phyloP scores from a whole-genome alignment of 2,113 vertebrate species.

The Stegastes partitus region DNA sequence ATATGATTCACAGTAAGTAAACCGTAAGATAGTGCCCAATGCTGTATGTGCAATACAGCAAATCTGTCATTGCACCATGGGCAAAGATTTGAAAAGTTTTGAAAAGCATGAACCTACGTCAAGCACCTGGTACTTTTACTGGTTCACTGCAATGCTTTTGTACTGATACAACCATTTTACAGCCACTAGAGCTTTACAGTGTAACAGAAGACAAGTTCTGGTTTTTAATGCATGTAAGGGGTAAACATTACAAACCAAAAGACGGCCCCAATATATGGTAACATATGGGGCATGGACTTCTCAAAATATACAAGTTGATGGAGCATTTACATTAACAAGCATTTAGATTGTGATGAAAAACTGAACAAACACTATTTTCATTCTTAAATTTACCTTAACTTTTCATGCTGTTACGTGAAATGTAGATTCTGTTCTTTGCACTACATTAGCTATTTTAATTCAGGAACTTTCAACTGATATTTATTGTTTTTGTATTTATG shows the following conservation, averaged over 20 bases:
- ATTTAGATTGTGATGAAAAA: too few relatives aligned
- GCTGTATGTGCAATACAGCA: conserved; percentile 1
- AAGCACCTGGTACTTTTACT: background rate
- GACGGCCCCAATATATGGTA: background rate
- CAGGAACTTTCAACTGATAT: too few relatives aligned
- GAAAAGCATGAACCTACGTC: conserved; percentile 6
- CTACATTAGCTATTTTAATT: too few relatives aligned
- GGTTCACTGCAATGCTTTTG: conserved; percentile 6
- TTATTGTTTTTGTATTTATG: too few relatives aligned
- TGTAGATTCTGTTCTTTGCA: too few relatives aligned
- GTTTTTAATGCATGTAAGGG: background rate
- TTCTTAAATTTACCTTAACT: too few relatives aligned
- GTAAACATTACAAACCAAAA: background rate
- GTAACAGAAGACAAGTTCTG: background rate
- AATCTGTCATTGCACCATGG: conserved; percentile 26
- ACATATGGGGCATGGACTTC: too few relatives aligned
- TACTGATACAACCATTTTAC: conserved; percentile 3
- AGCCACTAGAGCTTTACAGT: background rate
- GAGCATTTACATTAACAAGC: too few relatives aligned
- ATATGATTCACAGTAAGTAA: conserved; percentile 12
- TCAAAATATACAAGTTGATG: too few relatives aligned
- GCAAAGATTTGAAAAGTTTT: conserved; percentile 23
- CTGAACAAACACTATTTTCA: too few relatives aligned
- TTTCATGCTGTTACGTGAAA: too few relatives aligned
- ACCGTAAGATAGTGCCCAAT: background rate